phyloP scores from a whole-genome alignment of 2,888 invertebrate genomes.

The Dicyrtoma fusca region DNA sequence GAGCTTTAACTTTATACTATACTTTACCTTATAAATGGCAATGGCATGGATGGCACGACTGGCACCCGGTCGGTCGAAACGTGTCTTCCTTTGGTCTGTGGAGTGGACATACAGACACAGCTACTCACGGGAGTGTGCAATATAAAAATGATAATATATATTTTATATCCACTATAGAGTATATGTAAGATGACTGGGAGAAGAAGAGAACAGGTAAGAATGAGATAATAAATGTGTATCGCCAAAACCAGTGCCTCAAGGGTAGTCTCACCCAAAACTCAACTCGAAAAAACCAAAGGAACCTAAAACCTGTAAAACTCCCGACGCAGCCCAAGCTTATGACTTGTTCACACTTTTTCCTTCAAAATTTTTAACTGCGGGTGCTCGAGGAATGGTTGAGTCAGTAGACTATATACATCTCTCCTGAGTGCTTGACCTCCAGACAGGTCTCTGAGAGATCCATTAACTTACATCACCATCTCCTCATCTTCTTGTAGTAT shows the following conservation, averaged over 20 bases:
- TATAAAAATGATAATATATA: no score
- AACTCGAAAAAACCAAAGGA: slow-evolving; percentile 10
- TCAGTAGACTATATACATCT: slow-evolving; percentile 42
- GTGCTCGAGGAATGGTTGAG: slow-evolving; percentile 32
- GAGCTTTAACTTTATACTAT: no score
- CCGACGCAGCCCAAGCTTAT: background rate
- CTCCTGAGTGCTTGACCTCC: slow-evolving; percentile 42
- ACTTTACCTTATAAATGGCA: background rate
- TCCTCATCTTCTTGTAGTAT: background rate
- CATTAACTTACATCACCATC: background rate
- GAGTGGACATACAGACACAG: background rate
- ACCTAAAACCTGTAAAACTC: slow-evolving; percentile 19
- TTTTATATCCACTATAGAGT: background rate
- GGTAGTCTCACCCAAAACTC: slow-evolving; percentile 30
- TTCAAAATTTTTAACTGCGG: slow-evolving; percentile 35
- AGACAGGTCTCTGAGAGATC: slow-evolving; percentile 17
- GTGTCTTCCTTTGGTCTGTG: slow-evolving; percentile 9
- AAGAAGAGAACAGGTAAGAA: slow-evolving; percentile 8
- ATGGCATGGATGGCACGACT: slow-evolving; percentile 13
- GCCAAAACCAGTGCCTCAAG: slow-evolving; percentile 39
- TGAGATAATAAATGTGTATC: slow-evolving; percentile 32
- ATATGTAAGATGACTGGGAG: no score
- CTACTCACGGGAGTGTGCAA: no score
- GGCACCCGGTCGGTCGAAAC: slow-evolving; percentile 33
- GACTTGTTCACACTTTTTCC: slow-evolving; percentile 36